Percentiles rank a stretch among this genome's conserved stretches.
Evolutionary conservation across 2,113 vertebrate species (phyloP).

Genomic region (Myiozetetes cayanensis): DNA sequence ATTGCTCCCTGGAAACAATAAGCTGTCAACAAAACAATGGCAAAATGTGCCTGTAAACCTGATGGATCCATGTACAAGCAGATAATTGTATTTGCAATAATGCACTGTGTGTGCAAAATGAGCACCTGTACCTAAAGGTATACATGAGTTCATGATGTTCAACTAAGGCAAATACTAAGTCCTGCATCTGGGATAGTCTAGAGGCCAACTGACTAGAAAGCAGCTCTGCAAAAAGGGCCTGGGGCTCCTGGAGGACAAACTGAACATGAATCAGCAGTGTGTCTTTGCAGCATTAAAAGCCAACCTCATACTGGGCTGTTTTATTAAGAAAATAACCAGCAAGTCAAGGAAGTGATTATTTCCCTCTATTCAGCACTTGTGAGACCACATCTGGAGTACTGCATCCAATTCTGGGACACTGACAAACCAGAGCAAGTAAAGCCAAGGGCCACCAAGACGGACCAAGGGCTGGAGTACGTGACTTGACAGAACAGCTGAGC

Average conservation of each 20-base stretch:
- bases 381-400: slow-evolving; percentile 49
- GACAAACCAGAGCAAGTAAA: slow-evolving; percentile 6
- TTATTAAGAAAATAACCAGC: slow-evolving; percentile 56
- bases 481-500: background rate
- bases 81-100: background rate
- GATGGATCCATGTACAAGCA: background rate
- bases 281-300: background rate
- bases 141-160: background rate
- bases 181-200: background rate
- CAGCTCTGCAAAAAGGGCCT: background rate
- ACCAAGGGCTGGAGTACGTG: slow-evolving; percentile 30
- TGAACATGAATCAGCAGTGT: background rate
- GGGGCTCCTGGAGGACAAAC: background rate
- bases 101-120: background rate
- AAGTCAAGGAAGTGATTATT: slow-evolving; percentile 54
- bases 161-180: background rate
- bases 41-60: background rate
- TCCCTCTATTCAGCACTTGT: slow-evolving; percentile 44
- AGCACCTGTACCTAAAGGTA: background rate
- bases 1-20: background rate
- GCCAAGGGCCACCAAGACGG: slow-evolving; percentile 44
- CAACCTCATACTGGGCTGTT: slow-evolving; percentile 45
- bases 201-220: background rate
- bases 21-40: background rate
- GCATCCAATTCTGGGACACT: slow-evolving; percentile 22